Evolutionary conservation across 2,888 invertebrate species (phyloP).

Genomic region (Halictus quadricinctus): DNA sequence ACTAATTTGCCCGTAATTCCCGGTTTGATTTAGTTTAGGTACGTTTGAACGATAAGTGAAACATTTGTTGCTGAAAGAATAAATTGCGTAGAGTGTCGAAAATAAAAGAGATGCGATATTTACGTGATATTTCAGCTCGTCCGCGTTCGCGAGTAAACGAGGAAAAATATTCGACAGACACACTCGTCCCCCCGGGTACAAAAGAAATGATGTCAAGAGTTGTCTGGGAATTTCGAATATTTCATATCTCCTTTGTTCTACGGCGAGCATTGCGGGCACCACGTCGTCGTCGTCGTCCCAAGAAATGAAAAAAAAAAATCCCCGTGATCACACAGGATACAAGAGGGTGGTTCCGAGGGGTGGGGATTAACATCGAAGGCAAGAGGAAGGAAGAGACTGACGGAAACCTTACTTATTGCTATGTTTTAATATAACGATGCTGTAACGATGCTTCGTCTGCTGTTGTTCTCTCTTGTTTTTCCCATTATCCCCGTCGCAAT

Average conservation of each 20-base stretch:
- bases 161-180: constrained; percentile 13
- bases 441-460: constrained; percentile 74
- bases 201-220: constrained; percentile 24
- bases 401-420: constrained; percentile 76
- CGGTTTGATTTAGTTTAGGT: background rate
- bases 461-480: constrained; percentile 52
- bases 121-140: background rate
- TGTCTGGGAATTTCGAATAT: constrained; percentile 49
- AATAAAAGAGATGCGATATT: background rate
- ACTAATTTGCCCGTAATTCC: background rate
- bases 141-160: background rate
- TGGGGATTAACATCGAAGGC: constrained; percentile 59
- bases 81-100: background rate
- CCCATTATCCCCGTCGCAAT: constrained; percentile 40
- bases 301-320: constrained; percentile 58
- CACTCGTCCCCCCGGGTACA: background rate
- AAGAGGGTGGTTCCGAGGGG: constrained; percentile 56
- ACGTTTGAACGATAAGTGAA: background rate
- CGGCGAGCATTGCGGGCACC: constrained; percentile 38
- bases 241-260: constrained; percentile 53
- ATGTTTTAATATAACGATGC: constrained; percentile 79
- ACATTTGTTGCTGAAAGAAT: background rate
- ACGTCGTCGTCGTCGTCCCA: constrained; percentile 42
- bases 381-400: constrained; percentile 63
- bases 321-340: constrained; percentile 54